These are phyloP conservation scores for Pissodes strobi DNA, from an alignment of 1,140 invertebrate species.

Conservation along the genomic window DNA sequence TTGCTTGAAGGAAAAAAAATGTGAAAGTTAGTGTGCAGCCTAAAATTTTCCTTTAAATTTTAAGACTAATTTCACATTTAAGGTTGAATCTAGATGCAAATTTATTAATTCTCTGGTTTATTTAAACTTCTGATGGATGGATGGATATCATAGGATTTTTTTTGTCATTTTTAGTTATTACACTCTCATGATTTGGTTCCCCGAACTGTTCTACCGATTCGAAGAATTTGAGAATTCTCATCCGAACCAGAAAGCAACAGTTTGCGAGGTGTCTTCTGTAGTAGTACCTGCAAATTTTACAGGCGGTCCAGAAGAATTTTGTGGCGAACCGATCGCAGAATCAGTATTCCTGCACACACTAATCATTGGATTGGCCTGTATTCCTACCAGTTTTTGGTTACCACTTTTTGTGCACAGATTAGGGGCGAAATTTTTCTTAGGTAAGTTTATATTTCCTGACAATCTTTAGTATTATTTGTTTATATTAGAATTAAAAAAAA, in stretches of 20 bases:
- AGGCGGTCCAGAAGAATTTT: slow-evolving; percentile 56
- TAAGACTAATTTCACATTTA: too few species aligned
- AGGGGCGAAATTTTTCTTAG: slow-evolving; percentile 75
- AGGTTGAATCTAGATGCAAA: too few species aligned
- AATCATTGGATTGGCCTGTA: slow-evolving; percentile 73
- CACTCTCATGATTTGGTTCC: slow-evolving; percentile 84
- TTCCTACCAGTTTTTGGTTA: slow-evolving; percentile 73
- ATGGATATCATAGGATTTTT: too few species aligned
- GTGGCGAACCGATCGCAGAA: slow-evolving; percentile 63
- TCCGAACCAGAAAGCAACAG: slow-evolving; percentile 67
- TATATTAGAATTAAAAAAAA: too few species aligned
- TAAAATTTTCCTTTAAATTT: too few species aligned
- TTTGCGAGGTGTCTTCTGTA: slow-evolving; percentile 71
- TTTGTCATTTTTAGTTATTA: slow-evolving; percentile 66
- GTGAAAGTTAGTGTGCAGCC: too few species aligned
- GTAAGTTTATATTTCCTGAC: too few species aligned
- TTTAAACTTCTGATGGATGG: too few species aligned
- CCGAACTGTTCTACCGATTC: slow-evolving; percentile 76
- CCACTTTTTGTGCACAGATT: slow-evolving; percentile 73
- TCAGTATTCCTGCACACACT: slow-evolving; percentile 73
- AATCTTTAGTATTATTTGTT: too few species aligned
- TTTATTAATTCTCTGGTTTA: too few species aligned
- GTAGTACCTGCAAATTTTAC: slow-evolving; percentile 49
- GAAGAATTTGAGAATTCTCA: slow-evolving; percentile 68
- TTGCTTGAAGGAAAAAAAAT: too few species aligned